phyloP scores from a whole-genome alignment of 2,113 vertebrate species.

The Holacanthus passer region DNA sequence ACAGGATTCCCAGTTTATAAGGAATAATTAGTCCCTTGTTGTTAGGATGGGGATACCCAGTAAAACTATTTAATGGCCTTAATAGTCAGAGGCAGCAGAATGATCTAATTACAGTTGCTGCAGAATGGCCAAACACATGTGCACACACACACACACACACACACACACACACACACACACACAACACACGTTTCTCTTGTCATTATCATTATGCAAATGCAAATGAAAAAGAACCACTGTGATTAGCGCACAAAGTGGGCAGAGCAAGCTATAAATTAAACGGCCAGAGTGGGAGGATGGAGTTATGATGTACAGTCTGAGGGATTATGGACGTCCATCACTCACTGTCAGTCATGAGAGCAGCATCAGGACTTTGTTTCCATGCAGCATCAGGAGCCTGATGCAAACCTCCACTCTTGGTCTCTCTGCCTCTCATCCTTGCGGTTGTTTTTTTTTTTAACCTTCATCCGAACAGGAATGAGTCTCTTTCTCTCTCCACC shows the following conservation, averaged over 20 bases:
- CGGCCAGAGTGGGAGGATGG: constrained; percentile 47
- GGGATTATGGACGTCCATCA: constrained; percentile 44
- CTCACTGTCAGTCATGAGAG: constrained; percentile 49
- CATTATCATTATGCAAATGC: constrained; percentile 59
- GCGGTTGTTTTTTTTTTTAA: constrained; percentile 21
- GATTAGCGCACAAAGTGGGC: constrained; percentile 46
- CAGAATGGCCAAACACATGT: not conserved
- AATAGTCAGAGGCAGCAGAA: constrained; percentile 11
- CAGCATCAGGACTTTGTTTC: not conserved
- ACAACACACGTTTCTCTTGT: constrained; percentile 3
- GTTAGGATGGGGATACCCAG: not conserved
- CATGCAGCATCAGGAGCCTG: not conserved
- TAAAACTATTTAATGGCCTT: constrained; percentile 3
- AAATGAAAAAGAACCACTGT: constrained; percentile 31
- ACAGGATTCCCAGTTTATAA: constrained; percentile 9
- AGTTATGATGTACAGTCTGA: constrained; percentile 33
- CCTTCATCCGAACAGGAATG: constrained; percentile 20
- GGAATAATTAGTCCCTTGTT: constrained; percentile 8
- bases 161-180: constrained; percentile 16
- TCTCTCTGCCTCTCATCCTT: not conserved
- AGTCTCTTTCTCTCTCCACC: not conserved
- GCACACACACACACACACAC: not conserved
- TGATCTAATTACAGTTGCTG: constrained; percentile 32
- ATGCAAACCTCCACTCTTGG: not conserved
- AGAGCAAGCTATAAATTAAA: constrained; percentile 24